Conservation (phyloP, 1,140 invertebrate species). For the Orius laevigatus region DNA sequence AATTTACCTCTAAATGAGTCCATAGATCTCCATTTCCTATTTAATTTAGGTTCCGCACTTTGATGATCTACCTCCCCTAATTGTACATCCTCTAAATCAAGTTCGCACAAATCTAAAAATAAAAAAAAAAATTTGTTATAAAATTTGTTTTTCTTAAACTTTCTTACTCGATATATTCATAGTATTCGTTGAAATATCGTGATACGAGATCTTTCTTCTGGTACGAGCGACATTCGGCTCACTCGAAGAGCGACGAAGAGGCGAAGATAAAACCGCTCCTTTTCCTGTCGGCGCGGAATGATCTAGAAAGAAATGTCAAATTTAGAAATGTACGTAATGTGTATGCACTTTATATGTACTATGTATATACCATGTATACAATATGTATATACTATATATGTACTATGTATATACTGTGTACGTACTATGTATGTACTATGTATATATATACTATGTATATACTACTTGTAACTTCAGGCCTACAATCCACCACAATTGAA, state of each 20-base stretch:
- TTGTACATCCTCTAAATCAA: slow-evolving; percentile 6
- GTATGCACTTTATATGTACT: too few species aligned
- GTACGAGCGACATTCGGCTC: slow-evolving; percentile 24
- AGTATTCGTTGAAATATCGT: neutral
- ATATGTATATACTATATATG: too few species aligned
- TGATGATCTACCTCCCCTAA: neutral
- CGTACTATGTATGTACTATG: too few species aligned
- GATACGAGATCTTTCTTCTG: neutral
- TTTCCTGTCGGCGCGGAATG: slow-evolving; percentile 3
- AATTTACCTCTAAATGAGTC: slow-evolving; percentile 17
- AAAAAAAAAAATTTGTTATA: too few species aligned
- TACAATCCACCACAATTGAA: too few species aligned
- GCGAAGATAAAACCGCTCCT: neutral
- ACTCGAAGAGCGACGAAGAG: slow-evolving; percentile 30
- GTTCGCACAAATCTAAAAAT: too few species aligned
- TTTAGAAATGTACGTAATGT: too few species aligned
- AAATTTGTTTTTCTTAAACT: neutral
- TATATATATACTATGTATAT: too few species aligned
- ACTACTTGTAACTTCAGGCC: too few species aligned
- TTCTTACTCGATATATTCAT: neutral
- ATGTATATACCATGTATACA: too few species aligned
- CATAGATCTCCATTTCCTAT: slow-evolving; percentile 18
- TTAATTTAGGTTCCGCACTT: neutral
- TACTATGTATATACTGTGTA: too few species aligned
- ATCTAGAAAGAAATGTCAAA: slow-evolving; percentile 8